Evolutionary conservation across 2,113 vertebrate genomes (phyloP).

Genomic region (Tachysurus fulvidraco): DNA sequence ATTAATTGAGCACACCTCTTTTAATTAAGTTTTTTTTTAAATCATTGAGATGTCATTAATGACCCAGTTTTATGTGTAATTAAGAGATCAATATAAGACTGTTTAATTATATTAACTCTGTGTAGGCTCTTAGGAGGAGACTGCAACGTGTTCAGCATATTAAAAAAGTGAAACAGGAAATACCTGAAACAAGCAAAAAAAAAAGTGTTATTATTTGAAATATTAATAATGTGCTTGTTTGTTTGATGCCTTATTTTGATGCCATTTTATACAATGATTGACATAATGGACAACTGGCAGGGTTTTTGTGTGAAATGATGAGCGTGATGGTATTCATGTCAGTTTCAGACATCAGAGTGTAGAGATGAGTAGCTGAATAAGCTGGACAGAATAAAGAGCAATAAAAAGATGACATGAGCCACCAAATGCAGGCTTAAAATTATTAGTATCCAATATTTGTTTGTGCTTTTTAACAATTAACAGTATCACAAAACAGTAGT

Average conservation of each 20-base stretch:
- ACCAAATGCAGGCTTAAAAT: background rate
- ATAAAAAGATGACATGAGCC: background rate
- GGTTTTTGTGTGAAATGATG: background rate
- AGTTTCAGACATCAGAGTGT: no score
- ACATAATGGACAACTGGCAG: background rate
- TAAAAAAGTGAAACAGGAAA: background rate
- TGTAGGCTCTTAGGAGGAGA: constrained; percentile 16
- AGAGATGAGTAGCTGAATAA: background rate
- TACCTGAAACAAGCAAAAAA: background rate
- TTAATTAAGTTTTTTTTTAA: constrained; percentile 45
- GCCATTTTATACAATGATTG: background rate
- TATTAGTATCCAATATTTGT: background rate
- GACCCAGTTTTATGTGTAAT: constrained; percentile 46
- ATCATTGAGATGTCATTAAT: constrained; percentile 12
- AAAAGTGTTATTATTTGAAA: background rate
- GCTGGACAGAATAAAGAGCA: background rate
- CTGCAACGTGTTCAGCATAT: background rate
- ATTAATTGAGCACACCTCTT: constrained; percentile 17
- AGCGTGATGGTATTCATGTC: no score
- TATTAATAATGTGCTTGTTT: background rate
- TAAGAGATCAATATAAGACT: constrained; percentile 42
- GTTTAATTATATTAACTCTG: constrained; percentile 20
- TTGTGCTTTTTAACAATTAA: no score
- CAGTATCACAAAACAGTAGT: background rate
- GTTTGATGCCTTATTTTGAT: background rate